Evolutionary conservation across 2,113 vertebrate species (phyloP).

Genomic region (Opisthocomus hoazin): DNA sequence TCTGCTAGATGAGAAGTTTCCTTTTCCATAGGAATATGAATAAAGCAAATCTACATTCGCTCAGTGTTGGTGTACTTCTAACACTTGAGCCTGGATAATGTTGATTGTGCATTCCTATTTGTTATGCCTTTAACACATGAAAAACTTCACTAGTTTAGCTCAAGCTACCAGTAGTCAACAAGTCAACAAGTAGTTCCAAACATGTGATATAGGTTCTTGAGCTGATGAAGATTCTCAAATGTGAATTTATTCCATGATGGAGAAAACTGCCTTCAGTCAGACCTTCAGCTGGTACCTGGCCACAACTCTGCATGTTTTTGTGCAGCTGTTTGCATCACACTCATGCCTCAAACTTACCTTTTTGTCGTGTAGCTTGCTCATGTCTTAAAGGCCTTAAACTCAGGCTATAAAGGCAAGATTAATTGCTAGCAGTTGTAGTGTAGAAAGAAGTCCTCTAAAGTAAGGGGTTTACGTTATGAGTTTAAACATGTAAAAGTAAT

Average conservation of each 20-base stretch:
- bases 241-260: background rate
- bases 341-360: background rate
- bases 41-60: background rate
- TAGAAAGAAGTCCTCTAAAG: background rate
- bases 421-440: background rate
- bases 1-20: background rate
- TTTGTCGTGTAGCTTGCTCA: background rate
- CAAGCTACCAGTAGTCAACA: background rate
- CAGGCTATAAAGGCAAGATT: background rate
- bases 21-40: background rate
- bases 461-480: background rate
- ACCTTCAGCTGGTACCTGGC: background rate
- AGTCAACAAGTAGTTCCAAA: background rate
- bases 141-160: background rate
- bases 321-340: background rate
- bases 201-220: rapidly evolving
- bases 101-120: background rate
- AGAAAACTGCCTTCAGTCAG: background rate
- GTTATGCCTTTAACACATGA: background rate
- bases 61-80: background rate
- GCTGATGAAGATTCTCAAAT: background rate
- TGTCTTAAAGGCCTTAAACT: background rate
- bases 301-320: background rate
- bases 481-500: background rate
- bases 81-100: background rate